Percentiles rank a stretch among this genome's conserved stretches.
Conservation (phyloP, 2,797 vertebrate genomes). For the Notolabrus celidotus region DNA sequence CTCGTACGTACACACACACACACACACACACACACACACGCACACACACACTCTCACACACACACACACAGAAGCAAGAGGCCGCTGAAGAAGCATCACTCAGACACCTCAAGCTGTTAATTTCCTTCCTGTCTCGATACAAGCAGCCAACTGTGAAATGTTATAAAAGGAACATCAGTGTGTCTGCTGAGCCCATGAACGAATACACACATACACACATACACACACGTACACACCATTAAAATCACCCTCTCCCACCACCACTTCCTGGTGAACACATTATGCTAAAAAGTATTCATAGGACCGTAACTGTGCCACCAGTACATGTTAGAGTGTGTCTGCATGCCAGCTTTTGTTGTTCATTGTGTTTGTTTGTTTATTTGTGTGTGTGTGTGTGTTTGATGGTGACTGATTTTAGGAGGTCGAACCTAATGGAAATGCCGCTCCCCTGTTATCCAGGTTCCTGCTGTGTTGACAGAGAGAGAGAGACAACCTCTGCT, state of each 20-base stretch:
- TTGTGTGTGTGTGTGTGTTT: slow-evolving; percentile 5
- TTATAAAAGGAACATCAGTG: slow-evolving; percentile 54
- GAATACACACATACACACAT: slow-evolving; percentile 15
- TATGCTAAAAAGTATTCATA: slow-evolving; percentile 34
- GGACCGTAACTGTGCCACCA: not conserved
- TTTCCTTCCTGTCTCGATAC: slow-evolving; percentile 66
- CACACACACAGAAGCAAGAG: slow-evolving; percentile 31
- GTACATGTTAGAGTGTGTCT: not conserved
- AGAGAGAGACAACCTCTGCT: slow-evolving; percentile 25
- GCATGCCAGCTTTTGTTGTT: too few species aligned
- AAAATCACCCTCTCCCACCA: not conserved
- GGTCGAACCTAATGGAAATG: slow-evolving; percentile 32
- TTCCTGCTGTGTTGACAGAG: slow-evolving; percentile 28
- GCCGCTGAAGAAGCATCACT: slow-evolving; percentile 59
- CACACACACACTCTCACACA: slow-evolving; percentile 14
- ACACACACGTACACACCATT: slow-evolving; percentile 1
- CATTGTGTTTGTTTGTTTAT: slow-evolving; percentile 2
- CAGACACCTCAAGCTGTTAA: slow-evolving; percentile 73
- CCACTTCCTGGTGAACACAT: slow-evolving; percentile 40
- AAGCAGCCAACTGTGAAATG: slow-evolving; percentile 70
- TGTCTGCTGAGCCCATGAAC: slow-evolving; percentile 15
- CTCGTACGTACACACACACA: slow-evolving; percentile 8
- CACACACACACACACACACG: slow-evolving; percentile 15
- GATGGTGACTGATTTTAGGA: slow-evolving; percentile 17
- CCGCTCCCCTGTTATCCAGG: slow-evolving; percentile 24